Conservation (phyloP, 2,113 vertebrate species). For the Raja brachyura region DNA sequence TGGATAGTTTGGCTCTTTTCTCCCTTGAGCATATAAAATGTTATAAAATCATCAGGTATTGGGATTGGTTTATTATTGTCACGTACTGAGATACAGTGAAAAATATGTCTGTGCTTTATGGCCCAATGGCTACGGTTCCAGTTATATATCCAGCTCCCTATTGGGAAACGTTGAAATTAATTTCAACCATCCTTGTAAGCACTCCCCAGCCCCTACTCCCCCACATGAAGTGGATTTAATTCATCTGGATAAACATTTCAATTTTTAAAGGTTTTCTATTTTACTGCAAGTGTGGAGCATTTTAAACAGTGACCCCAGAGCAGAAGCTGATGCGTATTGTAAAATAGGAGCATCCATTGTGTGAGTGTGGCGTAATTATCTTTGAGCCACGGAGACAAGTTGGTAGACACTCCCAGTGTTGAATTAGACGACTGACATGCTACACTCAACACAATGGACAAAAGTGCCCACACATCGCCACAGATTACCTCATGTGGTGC, state of each 20-base stretch:
- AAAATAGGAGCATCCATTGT: background rate
- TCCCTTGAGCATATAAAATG: no score
- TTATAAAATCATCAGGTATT: no score
- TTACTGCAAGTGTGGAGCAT: background rate
- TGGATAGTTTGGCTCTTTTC: no score
- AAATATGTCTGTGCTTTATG: no score
- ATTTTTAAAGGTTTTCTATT: background rate
- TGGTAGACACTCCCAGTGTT: background rate
- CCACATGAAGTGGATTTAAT: background rate
- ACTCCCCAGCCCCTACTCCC: background rate
- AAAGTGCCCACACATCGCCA: background rate
- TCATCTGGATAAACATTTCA: background rate
- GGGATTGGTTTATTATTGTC: no score
- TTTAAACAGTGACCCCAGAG: background rate
- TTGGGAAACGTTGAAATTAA: no score
- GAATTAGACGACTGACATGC: conserved; percentile 14
- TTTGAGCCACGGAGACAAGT: background rate
- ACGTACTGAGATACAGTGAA: no score
- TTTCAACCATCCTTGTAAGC: no score
- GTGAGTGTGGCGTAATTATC: background rate
- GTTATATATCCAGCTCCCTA: no score
- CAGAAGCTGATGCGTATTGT: background rate
- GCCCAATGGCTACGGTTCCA: no score
- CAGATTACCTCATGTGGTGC: background rate
- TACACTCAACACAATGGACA: background rate